Conservation (phyloP, 92 coral and sea anemone genomes). For the Pocillopora meandrina region DNA sequence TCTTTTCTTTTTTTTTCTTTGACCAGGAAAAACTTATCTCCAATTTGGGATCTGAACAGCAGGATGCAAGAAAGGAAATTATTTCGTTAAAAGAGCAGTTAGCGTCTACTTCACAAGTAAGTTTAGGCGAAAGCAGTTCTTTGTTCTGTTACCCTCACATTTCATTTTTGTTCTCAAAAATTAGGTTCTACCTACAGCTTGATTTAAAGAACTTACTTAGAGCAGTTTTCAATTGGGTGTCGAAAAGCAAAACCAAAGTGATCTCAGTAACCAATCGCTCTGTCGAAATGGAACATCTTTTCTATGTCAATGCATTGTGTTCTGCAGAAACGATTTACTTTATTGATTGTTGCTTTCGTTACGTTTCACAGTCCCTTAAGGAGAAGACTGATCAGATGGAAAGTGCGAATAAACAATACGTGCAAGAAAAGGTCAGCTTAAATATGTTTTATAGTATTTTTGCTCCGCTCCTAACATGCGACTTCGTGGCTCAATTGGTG, state of each 20-base stretch:
- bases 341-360: neutral
- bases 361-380: slow-evolving; percentile 33
- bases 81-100: slow-evolving; percentile 38
- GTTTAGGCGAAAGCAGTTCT: neutral
- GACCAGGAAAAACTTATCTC: slow-evolving; percentile 9
- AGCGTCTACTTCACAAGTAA: slow-evolving; percentile 27
- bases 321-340: too few species aligned
- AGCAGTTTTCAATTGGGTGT: too few species aligned
- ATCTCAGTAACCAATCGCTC: neutral
- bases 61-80: slow-evolving; percentile 29
- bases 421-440: slow-evolving; percentile 25
- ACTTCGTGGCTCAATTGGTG: too few species aligned
- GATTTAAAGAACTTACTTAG: too few species aligned
- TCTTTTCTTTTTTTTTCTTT: neutral
- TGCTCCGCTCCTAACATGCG: too few species aligned
- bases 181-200: neutral
- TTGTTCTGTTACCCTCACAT: neutral
- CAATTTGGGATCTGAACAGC: slow-evolving; percentile 23
- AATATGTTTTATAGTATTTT: neutral
- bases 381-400: slow-evolving; percentile 47
- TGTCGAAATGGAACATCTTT: neutral
- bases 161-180: neutral
- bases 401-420: slow-evolving; percentile 10
- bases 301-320: too few species aligned
- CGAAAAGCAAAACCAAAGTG: too few species aligned